Evolutionary conservation across 2,888 invertebrate species (phyloP).

Genomic region (Bimastos eiseni): DNA sequence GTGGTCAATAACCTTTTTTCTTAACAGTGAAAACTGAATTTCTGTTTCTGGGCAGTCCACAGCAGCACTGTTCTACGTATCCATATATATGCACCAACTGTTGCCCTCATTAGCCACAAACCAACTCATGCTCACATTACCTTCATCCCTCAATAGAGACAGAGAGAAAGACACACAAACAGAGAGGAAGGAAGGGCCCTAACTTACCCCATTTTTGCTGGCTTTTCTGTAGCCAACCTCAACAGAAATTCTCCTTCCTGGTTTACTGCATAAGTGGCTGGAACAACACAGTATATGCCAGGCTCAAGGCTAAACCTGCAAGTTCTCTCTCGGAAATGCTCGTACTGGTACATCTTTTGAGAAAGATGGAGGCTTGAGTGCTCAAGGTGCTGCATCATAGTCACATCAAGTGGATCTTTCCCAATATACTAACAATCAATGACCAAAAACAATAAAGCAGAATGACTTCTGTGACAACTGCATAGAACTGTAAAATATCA

Average conservation of each 20-base stretch:
- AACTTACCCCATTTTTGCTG: constrained; percentile 50
- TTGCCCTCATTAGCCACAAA: too few relatives aligned
- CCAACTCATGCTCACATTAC: too few relatives aligned
- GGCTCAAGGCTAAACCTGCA: constrained; percentile 87
- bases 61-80: too few relatives aligned
- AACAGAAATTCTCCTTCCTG: constrained; percentile 94
- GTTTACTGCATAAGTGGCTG: constrained; percentile 91
- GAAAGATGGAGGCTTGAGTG: constrained; percentile 30
- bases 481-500: background rate
- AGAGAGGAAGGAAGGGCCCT: background rate
- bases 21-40: too few relatives aligned
- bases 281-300: constrained; percentile 90
- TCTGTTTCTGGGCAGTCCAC: too few relatives aligned
- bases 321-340: constrained; percentile 82
- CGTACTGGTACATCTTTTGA: constrained; percentile 44
- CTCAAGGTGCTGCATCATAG: constrained; percentile 14
- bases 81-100: too few relatives aligned
- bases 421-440: constrained; percentile 35
- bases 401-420: constrained; percentile 30
- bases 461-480: background rate
- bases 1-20: too few relatives aligned
- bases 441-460: background rate
- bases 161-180: background rate
- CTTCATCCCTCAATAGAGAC: background rate
- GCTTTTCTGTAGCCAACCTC: constrained; percentile 85